phyloP scores from a whole-genome alignment of 2,113 vertebrate genomes.

The Rattus norvegicus region GRCr8 NC_086021.1:149810001-149810500 shows the following conservation, averaged over 20 bases:
- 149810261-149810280: not conserved
- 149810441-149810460: too few species aligned
- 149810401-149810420: not conserved
- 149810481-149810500: not conserved
- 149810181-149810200: not conserved
- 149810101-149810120: not conserved
- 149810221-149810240: not conserved
- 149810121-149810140: not conserved
- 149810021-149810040: not conserved
- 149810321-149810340: not conserved
- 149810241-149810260: not conserved
- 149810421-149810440: rapidly evolving
- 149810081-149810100: not conserved
- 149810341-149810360: not conserved
- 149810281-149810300: not conserved
- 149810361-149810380: not conserved
- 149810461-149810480: not conserved
- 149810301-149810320: not conserved
- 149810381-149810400: not conserved
- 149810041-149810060: not conserved
- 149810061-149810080: too few species aligned
- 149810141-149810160: not conserved
- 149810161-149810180: not conserved
- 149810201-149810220: not conserved
- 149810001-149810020: not conserved